Percentiles rank a stretch among this genome's conserved stretches.
These are phyloP conservation scores for Microctenopoma steveboyesi DNA, from an alignment of 2,797 vertebrate genomes.

Conservation along the genomic window DNA sequence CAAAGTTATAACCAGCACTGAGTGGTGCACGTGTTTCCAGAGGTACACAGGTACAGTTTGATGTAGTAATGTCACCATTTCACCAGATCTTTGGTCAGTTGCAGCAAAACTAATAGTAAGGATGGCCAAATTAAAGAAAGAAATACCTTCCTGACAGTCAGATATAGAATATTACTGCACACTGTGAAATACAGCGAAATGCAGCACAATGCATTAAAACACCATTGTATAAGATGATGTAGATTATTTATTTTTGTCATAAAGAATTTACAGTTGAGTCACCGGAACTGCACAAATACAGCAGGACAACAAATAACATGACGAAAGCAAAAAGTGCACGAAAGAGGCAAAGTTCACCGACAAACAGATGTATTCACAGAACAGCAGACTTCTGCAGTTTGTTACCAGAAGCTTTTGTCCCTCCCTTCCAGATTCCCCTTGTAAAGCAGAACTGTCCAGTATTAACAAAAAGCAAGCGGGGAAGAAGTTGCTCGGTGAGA, in stretches of 20 bases:
- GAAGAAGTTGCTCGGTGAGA: conserved; percentile 84
- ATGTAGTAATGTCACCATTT: neutral
- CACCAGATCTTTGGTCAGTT: neutral
- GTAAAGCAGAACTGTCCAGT: conserved; percentile 80
- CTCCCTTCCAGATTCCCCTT: conserved; percentile 79
- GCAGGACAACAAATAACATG: conserved; percentile 26
- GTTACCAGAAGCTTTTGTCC: conserved; percentile 45
- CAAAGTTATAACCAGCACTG: conserved; percentile 92
- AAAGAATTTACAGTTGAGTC: conserved; percentile 41
- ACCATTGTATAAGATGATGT: neutral
- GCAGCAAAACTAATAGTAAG: neutral
- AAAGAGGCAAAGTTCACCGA: conserved; percentile 33
- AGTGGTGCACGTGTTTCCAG: conserved; percentile 99
- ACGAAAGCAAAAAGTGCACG: conserved; percentile 45
- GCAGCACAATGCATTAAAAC: conserved; percentile 10
- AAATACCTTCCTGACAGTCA: neutral
- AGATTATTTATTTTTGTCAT: conserved; percentile 10
- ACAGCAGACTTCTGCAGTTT: conserved; percentile 48
- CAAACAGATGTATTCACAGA: conserved; percentile 38
- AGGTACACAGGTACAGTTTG: conserved; percentile 87
- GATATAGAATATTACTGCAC: neutral
- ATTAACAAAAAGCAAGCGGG: conserved; percentile 81
- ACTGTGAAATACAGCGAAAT: conserved; percentile 14
- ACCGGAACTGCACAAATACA: conserved; percentile 15
- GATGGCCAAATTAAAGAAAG: neutral